These are phyloP conservation scores for Hyperopisus bebe DNA, from an alignment of 2,113 vertebrate species.

Conservation along the genomic window DNA sequence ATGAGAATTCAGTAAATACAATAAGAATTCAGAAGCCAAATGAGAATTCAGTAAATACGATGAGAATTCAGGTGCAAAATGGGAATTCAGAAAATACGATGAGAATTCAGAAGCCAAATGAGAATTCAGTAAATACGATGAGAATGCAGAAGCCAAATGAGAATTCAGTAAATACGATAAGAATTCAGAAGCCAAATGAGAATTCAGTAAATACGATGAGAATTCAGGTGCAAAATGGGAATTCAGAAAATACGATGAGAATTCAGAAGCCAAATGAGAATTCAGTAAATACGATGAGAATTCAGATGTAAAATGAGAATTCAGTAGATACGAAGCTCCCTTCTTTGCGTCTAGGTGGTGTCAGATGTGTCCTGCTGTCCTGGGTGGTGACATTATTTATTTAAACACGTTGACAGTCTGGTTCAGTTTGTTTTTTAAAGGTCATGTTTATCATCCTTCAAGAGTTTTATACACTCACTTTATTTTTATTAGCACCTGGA, in stretches of 20 bases:
- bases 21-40: background rate
- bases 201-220: too few species aligned
- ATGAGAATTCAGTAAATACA: background rate
- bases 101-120: too few species aligned
- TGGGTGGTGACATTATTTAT: background rate
- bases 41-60: too few species aligned
- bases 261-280: too few species aligned
- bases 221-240: too few species aligned
- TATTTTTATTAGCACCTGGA: background rate
- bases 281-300: background rate
- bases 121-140: background rate
- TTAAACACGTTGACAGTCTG: background rate
- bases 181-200: too few species aligned
- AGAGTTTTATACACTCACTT: background rate
- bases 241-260: too few species aligned
- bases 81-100: background rate
- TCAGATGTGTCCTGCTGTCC: background rate
- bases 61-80: too few species aligned
- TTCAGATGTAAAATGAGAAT: background rate
- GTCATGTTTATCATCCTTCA: background rate
- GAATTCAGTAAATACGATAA: background rate
- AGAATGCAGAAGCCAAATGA: too few species aligned
- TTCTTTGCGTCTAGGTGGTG: background rate
- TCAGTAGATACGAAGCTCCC: background rate
- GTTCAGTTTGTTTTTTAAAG: background rate